Evolutionary conservation across 2,888 invertebrate genomes (phyloP), one percentile per base, ranked within the genome.

Genomic region (Troides oblongomaculatus): DNA sequence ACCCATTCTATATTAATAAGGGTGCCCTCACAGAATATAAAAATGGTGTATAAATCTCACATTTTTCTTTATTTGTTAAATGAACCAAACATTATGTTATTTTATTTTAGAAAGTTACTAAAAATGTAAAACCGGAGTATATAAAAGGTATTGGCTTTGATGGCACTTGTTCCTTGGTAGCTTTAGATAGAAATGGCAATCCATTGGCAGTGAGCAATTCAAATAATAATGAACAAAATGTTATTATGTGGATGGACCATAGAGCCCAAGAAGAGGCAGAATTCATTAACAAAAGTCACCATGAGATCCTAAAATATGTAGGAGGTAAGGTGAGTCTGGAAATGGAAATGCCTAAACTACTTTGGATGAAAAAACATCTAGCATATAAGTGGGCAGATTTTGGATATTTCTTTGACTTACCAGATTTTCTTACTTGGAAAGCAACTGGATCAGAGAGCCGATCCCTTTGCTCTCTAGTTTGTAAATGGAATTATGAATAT

Each of bases 311-410:
- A 0, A 94, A 96, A 77, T 97, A 96, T 89, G 97, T 98, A 3
- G 99, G 99, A 1, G 98, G 98, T 0, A 96, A 95, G 88, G 96
- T 99, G 8, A 99, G 98, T 0, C 92, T 97, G n/a, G 99, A 99
- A 93, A 99, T 99, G 98, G 95, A 99, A 93, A 96, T 97, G 71
- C 98, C 99, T 0, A 99, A 99, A 91, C 85, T 99, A 23, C 85
- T 98, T 43, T 99, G 99, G 99, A 84, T 99, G 1, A 99, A 99
- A 85, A 94, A 93, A 76, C 93, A 96, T 88, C 82, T 97, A 14
- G 85, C 93, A 0, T 82, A 92, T 5, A 94, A 94, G 76, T 98
- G 97, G 97, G 77, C 90, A 0, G 94, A 94, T 70, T 95, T 95
- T 64, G 95, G 95, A 65, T 93, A 95, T 71, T 96, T 97, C 77